Evolutionary conservation across 2,113 vertebrate species (phyloP).

Genomic region (Recurvirostra avosetta): DNA sequence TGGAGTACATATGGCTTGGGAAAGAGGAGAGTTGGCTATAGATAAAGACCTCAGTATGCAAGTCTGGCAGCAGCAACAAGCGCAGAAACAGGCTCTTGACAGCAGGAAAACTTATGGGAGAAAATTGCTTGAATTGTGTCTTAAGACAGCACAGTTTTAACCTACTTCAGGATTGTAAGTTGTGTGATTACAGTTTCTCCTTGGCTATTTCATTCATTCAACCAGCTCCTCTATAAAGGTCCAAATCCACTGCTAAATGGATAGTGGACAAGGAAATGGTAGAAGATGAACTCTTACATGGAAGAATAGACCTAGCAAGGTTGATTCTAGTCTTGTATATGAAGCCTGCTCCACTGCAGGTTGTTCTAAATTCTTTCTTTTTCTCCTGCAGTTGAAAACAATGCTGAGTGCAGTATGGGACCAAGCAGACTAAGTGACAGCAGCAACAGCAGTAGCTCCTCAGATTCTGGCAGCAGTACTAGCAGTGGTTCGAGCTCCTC

Average conservation of each 20-base stretch:
- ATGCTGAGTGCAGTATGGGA: neutral
- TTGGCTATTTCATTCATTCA: neutral
- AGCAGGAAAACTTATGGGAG: neutral
- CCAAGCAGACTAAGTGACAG: constrained; percentile 74
- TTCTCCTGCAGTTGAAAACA: constrained; percentile 63
- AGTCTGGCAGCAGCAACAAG: neutral
- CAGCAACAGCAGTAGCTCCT: constrained; percentile 71
- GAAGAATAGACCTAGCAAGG: neutral
- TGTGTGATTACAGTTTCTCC: neutral
- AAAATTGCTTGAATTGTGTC: neutral
- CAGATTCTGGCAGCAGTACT: constrained; percentile 53
- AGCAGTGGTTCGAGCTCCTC: constrained; percentile 75
- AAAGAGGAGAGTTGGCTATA: neutral
- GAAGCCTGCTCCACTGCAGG: neutral
- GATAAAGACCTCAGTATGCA: neutral
- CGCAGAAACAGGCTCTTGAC: neutral
- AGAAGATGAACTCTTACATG: neutral
- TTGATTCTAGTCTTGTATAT: neutral
- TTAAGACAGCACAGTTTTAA: neutral
- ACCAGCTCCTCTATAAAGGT: neutral
- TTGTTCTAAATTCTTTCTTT: neutral
- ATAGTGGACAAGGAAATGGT: neutral
- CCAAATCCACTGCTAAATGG: neutral
- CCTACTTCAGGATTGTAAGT: neutral
- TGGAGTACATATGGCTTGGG: neutral